Base-by-base conservation (phyloP, 2,113 vertebrate genomes). In the Tyto alba region DNA sequence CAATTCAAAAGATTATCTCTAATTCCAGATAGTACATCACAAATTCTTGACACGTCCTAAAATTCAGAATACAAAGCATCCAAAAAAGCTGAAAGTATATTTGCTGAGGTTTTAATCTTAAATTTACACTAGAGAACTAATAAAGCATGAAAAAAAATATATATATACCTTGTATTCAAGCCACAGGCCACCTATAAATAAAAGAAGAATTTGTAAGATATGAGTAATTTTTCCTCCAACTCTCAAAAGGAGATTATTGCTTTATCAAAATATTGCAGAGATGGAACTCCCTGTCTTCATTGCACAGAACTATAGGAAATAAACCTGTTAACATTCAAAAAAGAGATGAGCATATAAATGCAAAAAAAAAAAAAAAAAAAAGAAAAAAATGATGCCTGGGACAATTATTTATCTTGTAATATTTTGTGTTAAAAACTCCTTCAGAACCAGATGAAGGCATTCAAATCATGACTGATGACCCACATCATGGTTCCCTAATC, bases 101-200 rank as follows among this genome's bases (percentile, higher is more conserved):
- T 64, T 87, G 67, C 25, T 57, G 40, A 25, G 17, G 9, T 77
- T 91, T 78, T 57, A 63, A 75, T 38, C 68, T 72, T 74, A 67
- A 77, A 74, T 43, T 55, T 53, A 45, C 52, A 67, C 48, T 75
- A 64, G 3, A 38, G 12, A 90, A 92, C 41, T 55, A 86, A 85
- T 4, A 92, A 78, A 95, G 34, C 17, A 80, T 43, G 16, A 79
- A 86, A 94, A 79, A 53, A 32, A 50, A 60, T n/a, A n/a, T n/a
- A 79, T 6, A 45, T 11, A 67, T 97, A 98, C 98, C 97, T 98
- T 96, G 97, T 83, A 93, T 98, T 98, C 93, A 98, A 96, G 89
- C 87, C 97, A 96, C 97, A 98, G 56, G 98, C 98, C 89, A 98
- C 96, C 98, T 98, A 91, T 34, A 94, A 97, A 95, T 41, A 79